Base-by-base conservation (phyloP, 2,888 invertebrate genomes). In the Torymus auratus region DNA sequence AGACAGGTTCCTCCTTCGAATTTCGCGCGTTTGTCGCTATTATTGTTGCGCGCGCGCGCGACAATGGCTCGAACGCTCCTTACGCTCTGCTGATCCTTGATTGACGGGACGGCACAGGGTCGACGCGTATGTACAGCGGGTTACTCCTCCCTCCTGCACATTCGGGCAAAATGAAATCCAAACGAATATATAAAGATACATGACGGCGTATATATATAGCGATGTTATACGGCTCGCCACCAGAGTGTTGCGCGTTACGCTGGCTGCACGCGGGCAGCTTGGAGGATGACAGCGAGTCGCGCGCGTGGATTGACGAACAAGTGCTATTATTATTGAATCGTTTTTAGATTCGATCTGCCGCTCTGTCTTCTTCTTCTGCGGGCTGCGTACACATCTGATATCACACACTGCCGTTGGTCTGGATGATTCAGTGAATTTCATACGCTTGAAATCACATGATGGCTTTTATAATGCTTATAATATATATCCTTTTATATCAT, bases 301-400 rank as follows among this genome's bases (percentile, higher is more conserved):
- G 28, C 53, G 20, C 53, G 20, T 53, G 60, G 13, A 80, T 79
- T 83, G 84, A 83, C 80, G 86, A 86, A 86, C 90, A 89, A 89
- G 90, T 90, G 89, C 85, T 28, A 28, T 28, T 86, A 89, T 89
- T 89, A 89, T 84, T 84, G 73, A 83, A 83, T 84, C 83, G 83
- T 83, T 85, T 75, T 85, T 84, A 83, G 83, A 83, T 84, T 84
- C 80, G 71, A 82, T 84, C 81, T 81, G 15, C 52, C 15, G 20
- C 7, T 65, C 69, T 56, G 20, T 68, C 11, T 17, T 20, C 53
- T 17, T 28, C 58, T 41, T 2, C 55, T 3, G 23, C 61, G 62
- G 13, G 28, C 28, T 28, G 7, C n/a, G n/a, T 28, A 2, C 7
- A 28, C 53, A 12, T 20, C 20, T 20, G 20, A 20, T 20, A 20